Evolutionary conservation across 2,888 invertebrate genomes (phyloP).

Genomic region (Dendrolimus pini): DNA sequence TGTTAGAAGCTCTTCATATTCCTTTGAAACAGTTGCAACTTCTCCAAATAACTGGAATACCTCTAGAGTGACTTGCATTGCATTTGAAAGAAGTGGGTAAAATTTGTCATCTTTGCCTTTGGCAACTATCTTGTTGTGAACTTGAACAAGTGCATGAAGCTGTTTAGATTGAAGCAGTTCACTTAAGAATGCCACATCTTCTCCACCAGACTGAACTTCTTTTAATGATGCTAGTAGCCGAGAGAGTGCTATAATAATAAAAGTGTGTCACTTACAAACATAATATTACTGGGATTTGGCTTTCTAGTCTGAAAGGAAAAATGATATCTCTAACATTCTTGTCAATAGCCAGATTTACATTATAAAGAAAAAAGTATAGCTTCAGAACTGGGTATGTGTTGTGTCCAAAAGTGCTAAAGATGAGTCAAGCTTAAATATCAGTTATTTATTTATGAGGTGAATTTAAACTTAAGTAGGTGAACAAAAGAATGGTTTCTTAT

Average conservation of each 20-base stretch:
- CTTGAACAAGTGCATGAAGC: conserved; percentile 92
- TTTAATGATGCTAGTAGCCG: conserved; percentile 88
- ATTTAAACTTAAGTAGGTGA: too few species aligned
- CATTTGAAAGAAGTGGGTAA: conserved; percentile 89
- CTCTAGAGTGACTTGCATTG: conserved; percentile 88
- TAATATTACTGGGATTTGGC: too few species aligned
- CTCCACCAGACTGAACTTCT: conserved; percentile 87
- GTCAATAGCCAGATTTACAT: too few species aligned
- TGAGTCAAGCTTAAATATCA: too few species aligned
- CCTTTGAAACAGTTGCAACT: conserved; percentile 81
- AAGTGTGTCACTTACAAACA: neutral
- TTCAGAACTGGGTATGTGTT: too few species aligned
- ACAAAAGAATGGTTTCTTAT: too few species aligned
- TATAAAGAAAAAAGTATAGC: too few species aligned
- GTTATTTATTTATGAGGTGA: too few species aligned
- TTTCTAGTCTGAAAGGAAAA: too few species aligned
- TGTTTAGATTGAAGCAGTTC: conserved; percentile 91
- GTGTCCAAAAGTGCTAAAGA: too few species aligned
- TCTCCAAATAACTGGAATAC: conserved; percentile 85
- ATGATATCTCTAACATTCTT: too few species aligned
- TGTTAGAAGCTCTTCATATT: conserved; percentile 87
- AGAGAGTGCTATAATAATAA: conserved; percentile 80
- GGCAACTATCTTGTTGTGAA: conserved; percentile 91
- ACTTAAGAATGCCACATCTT: conserved; percentile 91
- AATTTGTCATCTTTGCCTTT: conserved; percentile 90